A percentile compares a stretch with the other conserved stretches of the same genome.
These are phyloP conservation scores for Oreonectes daqikongensis DNA, from an alignment of 2,797 vertebrate genomes.

Conservation along the genomic window DNA sequence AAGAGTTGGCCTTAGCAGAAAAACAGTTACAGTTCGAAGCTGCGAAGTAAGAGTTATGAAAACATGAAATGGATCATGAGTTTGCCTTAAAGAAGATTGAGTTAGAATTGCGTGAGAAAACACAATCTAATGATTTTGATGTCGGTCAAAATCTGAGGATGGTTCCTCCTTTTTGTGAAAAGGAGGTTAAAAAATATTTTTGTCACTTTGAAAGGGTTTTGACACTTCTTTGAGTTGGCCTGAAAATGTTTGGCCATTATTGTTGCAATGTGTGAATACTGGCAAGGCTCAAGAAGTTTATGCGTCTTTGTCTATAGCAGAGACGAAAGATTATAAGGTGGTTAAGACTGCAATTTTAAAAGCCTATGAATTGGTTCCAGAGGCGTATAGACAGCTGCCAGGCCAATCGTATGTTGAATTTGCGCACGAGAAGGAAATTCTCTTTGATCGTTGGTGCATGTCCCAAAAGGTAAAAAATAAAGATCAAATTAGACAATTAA, in stretches of 20 bases:
- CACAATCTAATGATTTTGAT: not conserved
- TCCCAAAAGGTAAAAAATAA: not conserved
- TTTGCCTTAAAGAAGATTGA: not conserved
- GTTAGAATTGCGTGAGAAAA: not conserved
- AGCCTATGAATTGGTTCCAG: not conserved
- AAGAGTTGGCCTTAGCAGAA: no score
- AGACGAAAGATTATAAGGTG: not conserved
- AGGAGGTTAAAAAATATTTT: not conserved
- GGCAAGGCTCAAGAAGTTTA: no score
- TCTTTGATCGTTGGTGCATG: not conserved
- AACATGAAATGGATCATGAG: not conserved
- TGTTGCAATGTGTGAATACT: no score
- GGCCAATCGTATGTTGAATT: no score
- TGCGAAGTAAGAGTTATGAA: no score
- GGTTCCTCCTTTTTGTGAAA: constrained; percentile 12
- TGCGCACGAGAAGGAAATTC: not conserved
- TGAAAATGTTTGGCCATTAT: not conserved
- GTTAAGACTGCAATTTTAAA: not conserved
- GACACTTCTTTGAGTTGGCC: not conserved
- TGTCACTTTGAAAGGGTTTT: not conserved
- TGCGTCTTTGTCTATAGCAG: no score
- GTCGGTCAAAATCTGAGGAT: not conserved
- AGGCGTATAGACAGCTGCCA: not conserved
- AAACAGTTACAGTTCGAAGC: no score
- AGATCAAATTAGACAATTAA: not conserved